Evolutionary conservation across 2,888 invertebrate species (phyloP), one percentile per base, ranked within the genome.

Genomic region (Chromoteleia sp.): DNA sequence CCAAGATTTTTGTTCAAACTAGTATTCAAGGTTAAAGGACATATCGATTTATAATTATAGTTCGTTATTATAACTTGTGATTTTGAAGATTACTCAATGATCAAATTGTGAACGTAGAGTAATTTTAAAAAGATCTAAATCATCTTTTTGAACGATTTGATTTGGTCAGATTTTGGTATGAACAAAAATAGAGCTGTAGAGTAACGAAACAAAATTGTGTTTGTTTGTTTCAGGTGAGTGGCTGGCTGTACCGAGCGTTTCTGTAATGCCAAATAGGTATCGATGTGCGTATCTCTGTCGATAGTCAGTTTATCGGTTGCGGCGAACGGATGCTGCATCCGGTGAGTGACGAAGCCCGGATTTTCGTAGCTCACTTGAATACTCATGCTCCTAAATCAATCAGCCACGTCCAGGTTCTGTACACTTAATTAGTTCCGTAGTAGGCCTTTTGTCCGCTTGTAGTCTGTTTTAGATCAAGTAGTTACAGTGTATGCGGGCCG

Each of bases 261-360:
- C 88, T 89, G 89, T 91, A 91, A 92, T 92, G 91, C 91, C 91
- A 92, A 92, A 92, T 91, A 91, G 91, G 89, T 90, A 90, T 91
- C 91, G 91, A 91, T 91, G 91, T 90, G 90, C 89, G 88, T 89
- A 87, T 83, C 86, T 83, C 86, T 88, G 90, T 90, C 89, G 90
- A 90, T 90, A 89, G 89, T 91, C 90, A 88, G 87, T 89, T 89
- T 88, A 90, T 90, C 91, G 91, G 91, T 92, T 90, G 91, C 89
- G 91, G 91, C 91, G 90, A 89, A 88, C 88, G 89, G 89, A 89
- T 88, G 91, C 91, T 91, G 91, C 91, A 90, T 87, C 91, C 91
- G 91, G 91, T 91, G 91, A 91, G 91, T 91, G 91, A 91, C 90
- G 90, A 89, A 91, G 74, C 85, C 85, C 83, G 86, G 87, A 86